Evolutionary conservation across 2,888 invertebrate genomes (phyloP).

Genomic region (Stenchaetothrips biformis): DNA sequence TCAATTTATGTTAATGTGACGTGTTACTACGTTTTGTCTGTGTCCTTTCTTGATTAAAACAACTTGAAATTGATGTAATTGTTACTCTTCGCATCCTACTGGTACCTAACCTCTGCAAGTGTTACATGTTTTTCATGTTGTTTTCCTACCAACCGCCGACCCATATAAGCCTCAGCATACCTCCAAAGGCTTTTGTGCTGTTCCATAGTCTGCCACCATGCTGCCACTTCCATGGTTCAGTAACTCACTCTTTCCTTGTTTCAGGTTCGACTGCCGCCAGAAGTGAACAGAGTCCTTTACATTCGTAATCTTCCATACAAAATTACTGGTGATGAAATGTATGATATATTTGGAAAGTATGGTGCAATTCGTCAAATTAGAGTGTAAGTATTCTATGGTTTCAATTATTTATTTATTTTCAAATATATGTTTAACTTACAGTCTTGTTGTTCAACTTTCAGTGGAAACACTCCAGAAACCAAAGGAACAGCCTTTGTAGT

Average conservation of each 20-base stretch:
- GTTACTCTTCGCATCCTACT: neutral
- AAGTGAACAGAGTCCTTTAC: slow-evolving; percentile 95
- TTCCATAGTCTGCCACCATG: too few relatives aligned
- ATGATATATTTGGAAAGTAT: slow-evolving; percentile 99
- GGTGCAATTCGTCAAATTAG: slow-evolving; percentile 98
- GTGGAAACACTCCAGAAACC: slow-evolving; percentile 95
- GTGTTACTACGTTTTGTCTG: too few relatives aligned
- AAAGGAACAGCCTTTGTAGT: slow-evolving; percentile 99
- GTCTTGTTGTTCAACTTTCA: slow-evolving; percentile 47
- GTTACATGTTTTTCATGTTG: neutral
- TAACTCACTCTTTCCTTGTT: slow-evolving; percentile 39
- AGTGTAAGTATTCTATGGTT: slow-evolving; percentile 64
- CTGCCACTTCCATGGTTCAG: too few relatives aligned
- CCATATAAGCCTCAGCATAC: too few relatives aligned
- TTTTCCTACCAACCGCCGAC: too few relatives aligned
- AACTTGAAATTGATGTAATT: neutral
- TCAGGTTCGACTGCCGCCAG: slow-evolving; percentile 96
- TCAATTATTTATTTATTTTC: slow-evolving; percentile 11
- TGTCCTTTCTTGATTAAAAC: neutral
- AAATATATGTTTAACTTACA: slow-evolving; percentile 22
- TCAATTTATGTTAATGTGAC: too few relatives aligned
- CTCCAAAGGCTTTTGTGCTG: too few relatives aligned
- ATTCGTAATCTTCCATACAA: slow-evolving; percentile 97
- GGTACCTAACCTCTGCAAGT: neutral
- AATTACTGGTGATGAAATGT: slow-evolving; percentile 99